Evolutionary conservation across 1,140 invertebrate genomes (phyloP).

Genomic region (Dendroctonus valens): DNA sequence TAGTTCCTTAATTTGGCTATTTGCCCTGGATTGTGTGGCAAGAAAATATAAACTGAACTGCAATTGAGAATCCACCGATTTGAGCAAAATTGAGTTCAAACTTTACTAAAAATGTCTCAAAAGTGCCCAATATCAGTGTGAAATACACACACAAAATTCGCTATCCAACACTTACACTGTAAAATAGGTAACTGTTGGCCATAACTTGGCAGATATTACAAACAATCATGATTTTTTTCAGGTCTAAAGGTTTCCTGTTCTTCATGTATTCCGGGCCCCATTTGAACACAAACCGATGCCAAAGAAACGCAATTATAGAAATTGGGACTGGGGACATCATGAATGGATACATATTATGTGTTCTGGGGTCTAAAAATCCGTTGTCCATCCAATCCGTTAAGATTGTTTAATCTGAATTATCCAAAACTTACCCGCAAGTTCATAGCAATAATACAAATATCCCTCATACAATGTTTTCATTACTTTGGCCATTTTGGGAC

Average conservation of each 20-base stretch:
- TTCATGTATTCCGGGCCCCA: constrained; percentile 67
- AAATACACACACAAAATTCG: neutral
- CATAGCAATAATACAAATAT: too few species aligned
- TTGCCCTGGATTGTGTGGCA: too few species aligned
- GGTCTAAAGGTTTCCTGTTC: constrained; percentile 69
- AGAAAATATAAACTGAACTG: too few species aligned
- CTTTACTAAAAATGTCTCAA: too few species aligned
- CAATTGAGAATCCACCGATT: too few species aligned
- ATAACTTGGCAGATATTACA: constrained; percentile 82
- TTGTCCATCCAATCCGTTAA: too few species aligned
- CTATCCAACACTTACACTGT: constrained; percentile 55
- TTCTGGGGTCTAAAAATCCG: constrained; percentile 32
- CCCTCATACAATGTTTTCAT: too few species aligned
- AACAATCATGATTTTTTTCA: constrained; percentile 72
- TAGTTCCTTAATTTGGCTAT: too few species aligned
- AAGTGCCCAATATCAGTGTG: neutral
- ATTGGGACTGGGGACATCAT: constrained; percentile 52
- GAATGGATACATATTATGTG: constrained; percentile 22
- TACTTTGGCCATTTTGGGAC: too few species aligned
- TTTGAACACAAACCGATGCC: constrained; percentile 64
- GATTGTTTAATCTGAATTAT: neutral
- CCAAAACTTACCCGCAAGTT: too few species aligned
- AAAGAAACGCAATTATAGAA: constrained; percentile 60
- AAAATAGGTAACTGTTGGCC: constrained; percentile 72
- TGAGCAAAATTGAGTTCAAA: too few species aligned